These are phyloP conservation scores for Parazoanthus swiftii DNA, from an alignment of 92 coral and sea anemone species.

Conservation along the genomic window DNA sequence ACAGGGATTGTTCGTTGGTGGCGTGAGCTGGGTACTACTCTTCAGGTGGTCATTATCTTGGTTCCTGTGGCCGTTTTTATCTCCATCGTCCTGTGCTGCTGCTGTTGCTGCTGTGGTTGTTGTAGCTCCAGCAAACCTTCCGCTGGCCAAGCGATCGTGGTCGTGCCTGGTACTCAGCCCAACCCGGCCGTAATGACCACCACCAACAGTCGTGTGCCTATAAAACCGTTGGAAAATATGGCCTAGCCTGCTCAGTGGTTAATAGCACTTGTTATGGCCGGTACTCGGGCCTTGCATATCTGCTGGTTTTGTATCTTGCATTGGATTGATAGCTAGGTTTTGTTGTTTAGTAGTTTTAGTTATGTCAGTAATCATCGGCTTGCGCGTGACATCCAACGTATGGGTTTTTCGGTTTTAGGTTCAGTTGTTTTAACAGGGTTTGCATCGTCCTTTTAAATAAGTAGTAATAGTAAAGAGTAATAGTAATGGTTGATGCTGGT, in stretches of 20 bases:
- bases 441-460: too few relatives aligned
- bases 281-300: too few relatives aligned
- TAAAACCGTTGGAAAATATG: slow-evolving; percentile 51
- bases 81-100: slow-evolving; percentile 17
- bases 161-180: slow-evolving; percentile 38
- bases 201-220: slow-evolving; percentile 42
- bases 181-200: slow-evolving; percentile 54
- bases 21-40: slow-evolving; percentile 7
- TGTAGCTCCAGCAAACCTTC: slow-evolving; percentile 22
- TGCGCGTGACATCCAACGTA: too few relatives aligned
- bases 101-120: slow-evolving; percentile 43
- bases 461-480: too few relatives aligned
- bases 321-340: too few relatives aligned
- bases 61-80: slow-evolving; percentile 33
- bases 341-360: too few relatives aligned
- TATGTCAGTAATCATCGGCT: too few relatives aligned
- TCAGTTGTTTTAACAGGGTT: too few relatives aligned
- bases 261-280: neutral
- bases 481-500: too few relatives aligned
- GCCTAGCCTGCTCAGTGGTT: slow-evolving; percentile 21
- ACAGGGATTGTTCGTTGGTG: slow-evolving; percentile 55
- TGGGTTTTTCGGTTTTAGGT: too few relatives aligned
- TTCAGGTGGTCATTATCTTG: slow-evolving; percentile 33
- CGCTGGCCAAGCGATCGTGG: slow-evolving; percentile 6
- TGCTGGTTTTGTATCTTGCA: too few relatives aligned